Percentiles rank a stretch among this genome's conserved stretches.
phyloP scores from a whole-genome alignment of 2,797 vertebrate genomes.

The Sebastes iracundus region DNA sequence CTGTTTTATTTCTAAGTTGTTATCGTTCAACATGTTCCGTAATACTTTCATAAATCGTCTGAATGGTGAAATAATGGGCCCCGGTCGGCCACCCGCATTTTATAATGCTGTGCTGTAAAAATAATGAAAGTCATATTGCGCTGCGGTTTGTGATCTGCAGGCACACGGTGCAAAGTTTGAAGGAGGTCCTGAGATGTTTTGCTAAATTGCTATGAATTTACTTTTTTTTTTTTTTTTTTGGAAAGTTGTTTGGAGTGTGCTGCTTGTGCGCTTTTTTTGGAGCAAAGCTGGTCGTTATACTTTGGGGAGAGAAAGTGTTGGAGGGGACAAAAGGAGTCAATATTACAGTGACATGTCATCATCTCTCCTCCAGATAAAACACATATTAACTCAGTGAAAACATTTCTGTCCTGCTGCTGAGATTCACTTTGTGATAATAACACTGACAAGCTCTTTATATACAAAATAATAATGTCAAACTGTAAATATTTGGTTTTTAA shows the following conservation, averaged over 20 bases:
- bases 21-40: slow-evolving; percentile 67
- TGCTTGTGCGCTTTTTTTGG: background rate
- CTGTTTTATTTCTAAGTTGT: slow-evolving; percentile 56
- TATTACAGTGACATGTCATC: background rate
- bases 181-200: slow-evolving; percentile 66
- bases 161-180: slow-evolving; percentile 43
- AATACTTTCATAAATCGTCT: slow-evolving; percentile 73
- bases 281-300: background rate
- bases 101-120: slow-evolving; percentile 75
- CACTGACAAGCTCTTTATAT: background rate
- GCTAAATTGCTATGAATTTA: slow-evolving; percentile 48
- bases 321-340: background rate
- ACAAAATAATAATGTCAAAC: background rate
- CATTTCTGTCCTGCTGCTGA: background rate
- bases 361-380: background rate
- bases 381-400: background rate
- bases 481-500: background rate
- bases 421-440: background rate
- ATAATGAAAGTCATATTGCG: slow-evolving; percentile 83
- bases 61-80: slow-evolving; percentile 72
- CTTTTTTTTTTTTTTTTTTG: background rate
- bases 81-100: slow-evolving; percentile 82
- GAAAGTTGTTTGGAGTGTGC: background rate
- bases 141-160: slow-evolving; percentile 67
- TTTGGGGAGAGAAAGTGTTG: background rate